Percentiles rank a stretch among this genome's conserved stretches.
These are phyloP conservation scores for Drosophila aff. DNA, from an alignment of 1,140 invertebrate species.

Conservation along the genomic window DNA sequence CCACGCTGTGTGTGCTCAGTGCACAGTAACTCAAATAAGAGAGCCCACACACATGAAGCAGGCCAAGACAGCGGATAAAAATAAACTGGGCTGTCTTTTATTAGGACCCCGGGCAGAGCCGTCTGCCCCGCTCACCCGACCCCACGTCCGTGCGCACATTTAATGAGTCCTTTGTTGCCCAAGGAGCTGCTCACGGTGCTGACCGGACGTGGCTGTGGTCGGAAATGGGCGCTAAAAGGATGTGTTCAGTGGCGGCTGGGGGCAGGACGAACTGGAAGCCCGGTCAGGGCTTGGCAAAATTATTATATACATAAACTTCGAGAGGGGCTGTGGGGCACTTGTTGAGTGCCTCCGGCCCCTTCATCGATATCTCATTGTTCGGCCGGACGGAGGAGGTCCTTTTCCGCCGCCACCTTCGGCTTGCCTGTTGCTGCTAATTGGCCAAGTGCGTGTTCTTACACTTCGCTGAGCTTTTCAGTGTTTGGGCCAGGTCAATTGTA, in stretches of 20 bases:
- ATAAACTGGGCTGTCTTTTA: slow-evolving; percentile 60
- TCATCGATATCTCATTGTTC: slow-evolving; percentile 61
- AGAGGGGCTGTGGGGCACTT: slow-evolving; percentile 60
- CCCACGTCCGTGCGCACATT: slow-evolving; percentile 66
- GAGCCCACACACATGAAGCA: slow-evolving; percentile 36
- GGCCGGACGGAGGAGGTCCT: slow-evolving; percentile 30
- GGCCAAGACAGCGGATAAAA: slow-evolving; percentile 68
- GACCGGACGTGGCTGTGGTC: slow-evolving; percentile 74
- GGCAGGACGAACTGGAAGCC: slow-evolving; percentile 11
- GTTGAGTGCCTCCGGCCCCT: slow-evolving; percentile 60
- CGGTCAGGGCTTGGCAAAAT: slow-evolving; percentile 40
- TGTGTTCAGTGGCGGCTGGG: slow-evolving; percentile 32
- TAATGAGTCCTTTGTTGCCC: slow-evolving; percentile 72
- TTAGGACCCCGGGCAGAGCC: slow-evolving; percentile 39
- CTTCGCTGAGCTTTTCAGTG: slow-evolving; percentile 41
- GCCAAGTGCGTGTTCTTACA: slow-evolving; percentile 75
- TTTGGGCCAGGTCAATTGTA: slow-evolving; percentile 28
- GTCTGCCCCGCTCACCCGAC: slow-evolving; percentile 14
- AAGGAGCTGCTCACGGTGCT: slow-evolving; percentile 44
- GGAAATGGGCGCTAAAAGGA: slow-evolving; percentile 78
- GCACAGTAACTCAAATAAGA: slow-evolving; percentile 55
- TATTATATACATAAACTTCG: slow-evolving; percentile 73
- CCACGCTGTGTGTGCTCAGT: slow-evolving; percentile 29
- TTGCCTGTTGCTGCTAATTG: slow-evolving; percentile 77
- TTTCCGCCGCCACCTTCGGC: slow-evolving; percentile 15